Conservation (phyloP, 2,888 invertebrate genomes). For the Galerucella nymphaeae region DNA sequence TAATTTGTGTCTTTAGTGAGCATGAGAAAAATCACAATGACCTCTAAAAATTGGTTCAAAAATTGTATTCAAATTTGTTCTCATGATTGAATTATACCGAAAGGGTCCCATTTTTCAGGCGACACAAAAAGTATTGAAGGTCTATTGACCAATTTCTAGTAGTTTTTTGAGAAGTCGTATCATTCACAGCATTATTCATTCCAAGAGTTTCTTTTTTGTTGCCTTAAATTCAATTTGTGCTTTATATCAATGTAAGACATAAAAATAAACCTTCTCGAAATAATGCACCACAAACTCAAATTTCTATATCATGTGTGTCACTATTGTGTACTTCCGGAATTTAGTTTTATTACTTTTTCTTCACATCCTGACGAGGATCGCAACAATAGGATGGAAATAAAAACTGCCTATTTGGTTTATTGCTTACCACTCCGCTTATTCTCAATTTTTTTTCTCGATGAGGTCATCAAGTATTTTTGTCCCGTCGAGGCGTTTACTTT, state of each 20-base stretch:
- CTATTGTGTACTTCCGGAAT: constrained; percentile 25
- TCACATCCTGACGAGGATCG: constrained; percentile 19
- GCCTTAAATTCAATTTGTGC: constrained; percentile 5
- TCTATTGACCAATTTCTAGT: no score
- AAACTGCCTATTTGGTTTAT: constrained; percentile 30
- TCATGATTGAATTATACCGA: no score
- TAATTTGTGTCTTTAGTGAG: no score
- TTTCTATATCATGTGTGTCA: constrained; percentile 12
- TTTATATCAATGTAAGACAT: constrained; percentile 17
- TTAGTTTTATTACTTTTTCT: constrained; percentile 36
- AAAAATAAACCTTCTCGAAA: constrained; percentile 21
- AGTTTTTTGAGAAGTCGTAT: not conserved
- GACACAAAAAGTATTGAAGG: no score
- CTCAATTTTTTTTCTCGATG: constrained; percentile 24
- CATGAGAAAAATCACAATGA: no score
- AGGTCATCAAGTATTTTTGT: constrained; percentile 18
- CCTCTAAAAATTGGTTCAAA: no score
- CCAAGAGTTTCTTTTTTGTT: not conserved
- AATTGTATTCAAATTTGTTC: no score
- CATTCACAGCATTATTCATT: constrained; percentile 12
- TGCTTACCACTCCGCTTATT: constrained; percentile 35
- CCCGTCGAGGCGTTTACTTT: no score
- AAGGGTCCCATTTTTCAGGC: no score
- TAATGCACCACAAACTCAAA: constrained; percentile 6
- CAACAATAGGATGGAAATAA: constrained; percentile 32